A percentile compares a stretch with the other conserved stretches of the same genome.
Evolutionary conservation across 92 coral and sea anemone species (phyloP).

Genomic region (Metridium senile): DNA sequence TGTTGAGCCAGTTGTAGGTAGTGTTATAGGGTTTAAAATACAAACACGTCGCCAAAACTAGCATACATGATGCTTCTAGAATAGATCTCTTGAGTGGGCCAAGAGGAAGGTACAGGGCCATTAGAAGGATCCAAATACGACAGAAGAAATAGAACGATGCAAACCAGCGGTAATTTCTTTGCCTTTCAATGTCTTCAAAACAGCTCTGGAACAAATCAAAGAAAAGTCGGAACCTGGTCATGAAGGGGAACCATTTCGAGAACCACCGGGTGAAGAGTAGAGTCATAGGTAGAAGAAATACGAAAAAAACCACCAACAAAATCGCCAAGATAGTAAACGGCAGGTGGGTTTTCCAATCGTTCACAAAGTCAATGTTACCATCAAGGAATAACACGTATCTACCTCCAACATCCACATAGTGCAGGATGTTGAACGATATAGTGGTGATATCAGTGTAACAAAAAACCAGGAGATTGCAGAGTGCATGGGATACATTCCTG

Average conservation of each 20-base stretch:
- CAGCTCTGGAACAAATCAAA: conserved; percentile 89
- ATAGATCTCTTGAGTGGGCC: conserved; percentile 75
- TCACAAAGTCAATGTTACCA: conserved; percentile 56
- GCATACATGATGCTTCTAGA: conserved; percentile 69
- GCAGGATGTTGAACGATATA: conserved; percentile 66
- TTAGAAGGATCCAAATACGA: conserved; percentile 69
- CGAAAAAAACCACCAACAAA: conserved; percentile 59
- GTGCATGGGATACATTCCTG: conserved; percentile 72
- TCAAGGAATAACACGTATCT: conserved; percentile 70
- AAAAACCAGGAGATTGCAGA: conserved; percentile 72
- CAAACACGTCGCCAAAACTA: conserved; percentile 59
- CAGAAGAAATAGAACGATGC: conserved; percentile 90
- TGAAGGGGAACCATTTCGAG: conserved; percentile 41
- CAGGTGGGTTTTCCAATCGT: conserved; percentile 67
- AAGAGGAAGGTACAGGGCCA: conserved; percentile 59
- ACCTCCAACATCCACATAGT: conserved; percentile 69
- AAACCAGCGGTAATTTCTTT: conserved; percentile 79
- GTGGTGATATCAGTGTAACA: conserved; percentile 77
- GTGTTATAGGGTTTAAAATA: conserved; percentile 78
- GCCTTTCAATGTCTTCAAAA: conserved; percentile 48
- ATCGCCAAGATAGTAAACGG: conserved; percentile 77
- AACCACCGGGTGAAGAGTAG: conserved; percentile 82
- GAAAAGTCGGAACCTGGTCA: conserved; percentile 65
- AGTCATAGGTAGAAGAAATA: conserved; percentile 68
- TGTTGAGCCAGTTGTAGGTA: conserved; percentile 73